A percentile compares a stretch with the other conserved stretches of the same genome.
These are phyloP conservation scores for Monochamus saltuarius DNA, from an alignment of 1,140 invertebrate species.

Conservation along the genomic window DNA sequence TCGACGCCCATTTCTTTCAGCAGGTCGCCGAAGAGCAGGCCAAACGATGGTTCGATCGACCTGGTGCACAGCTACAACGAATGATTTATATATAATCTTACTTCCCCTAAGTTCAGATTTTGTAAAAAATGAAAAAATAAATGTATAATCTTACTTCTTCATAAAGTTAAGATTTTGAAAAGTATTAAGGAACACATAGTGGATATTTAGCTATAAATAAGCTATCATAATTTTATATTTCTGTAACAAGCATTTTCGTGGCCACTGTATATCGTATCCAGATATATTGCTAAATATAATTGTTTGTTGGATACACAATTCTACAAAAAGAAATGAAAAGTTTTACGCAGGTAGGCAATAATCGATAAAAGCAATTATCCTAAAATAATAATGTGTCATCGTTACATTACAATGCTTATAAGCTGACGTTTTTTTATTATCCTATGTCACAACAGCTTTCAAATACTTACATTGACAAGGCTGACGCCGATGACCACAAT, in stretches of 20 bases:
- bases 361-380: not conserved
- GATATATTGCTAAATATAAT: too few species aligned
- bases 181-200: not conserved
- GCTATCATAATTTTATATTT: not conserved
- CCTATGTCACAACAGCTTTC: not conserved
- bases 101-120: not conserved
- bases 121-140: not conserved
- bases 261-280: too few species aligned
- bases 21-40: conserved; percentile 71
- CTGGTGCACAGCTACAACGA: conserved; percentile 68
- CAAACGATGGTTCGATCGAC: conserved; percentile 76
- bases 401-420: not conserved
- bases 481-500: conserved; percentile 76
- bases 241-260: not conserved
- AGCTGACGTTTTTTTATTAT: not conserved
- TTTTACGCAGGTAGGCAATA: not conserved
- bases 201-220: not conserved
- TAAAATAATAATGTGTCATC: not conserved
- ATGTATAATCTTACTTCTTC: not conserved
- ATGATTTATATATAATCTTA: not conserved
- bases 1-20: conserved; percentile 64
- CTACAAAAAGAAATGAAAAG: not conserved
- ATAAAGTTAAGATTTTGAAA: not conserved
- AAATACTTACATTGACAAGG: conserved; percentile 70
- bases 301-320: not conserved